Conservation (phyloP, 2,888 invertebrate genomes). For the Scrobipalpa costella region DNA sequence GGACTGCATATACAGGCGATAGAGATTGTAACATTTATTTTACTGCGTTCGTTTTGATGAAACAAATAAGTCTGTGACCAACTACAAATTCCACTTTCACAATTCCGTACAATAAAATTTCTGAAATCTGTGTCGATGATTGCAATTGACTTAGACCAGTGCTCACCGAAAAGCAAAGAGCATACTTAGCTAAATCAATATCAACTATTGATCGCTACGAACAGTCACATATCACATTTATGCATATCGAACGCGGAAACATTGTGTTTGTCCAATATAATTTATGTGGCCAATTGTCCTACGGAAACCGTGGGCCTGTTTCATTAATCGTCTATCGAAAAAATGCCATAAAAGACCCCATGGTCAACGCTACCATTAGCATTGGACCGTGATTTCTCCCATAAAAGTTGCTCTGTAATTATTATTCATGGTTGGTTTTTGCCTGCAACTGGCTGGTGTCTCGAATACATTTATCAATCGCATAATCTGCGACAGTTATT, state of each 20-base stretch:
- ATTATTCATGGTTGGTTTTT: constrained; percentile 69
- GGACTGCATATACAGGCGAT: too few species aligned
- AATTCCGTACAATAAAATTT: neutral
- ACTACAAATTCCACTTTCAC: too few species aligned
- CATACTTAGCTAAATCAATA: neutral
- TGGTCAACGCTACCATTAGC: constrained; percentile 66
- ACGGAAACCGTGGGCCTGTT: constrained; percentile 73
- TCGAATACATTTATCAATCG: constrained; percentile 71
- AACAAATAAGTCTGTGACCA: too few species aligned
- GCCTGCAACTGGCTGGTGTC: constrained; percentile 60
- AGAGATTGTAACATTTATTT: too few species aligned
- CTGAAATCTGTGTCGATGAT: too few species aligned
- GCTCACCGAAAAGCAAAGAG: neutral
- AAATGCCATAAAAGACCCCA: constrained; percentile 60
- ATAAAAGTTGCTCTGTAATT: constrained; percentile 57
- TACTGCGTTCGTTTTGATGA: too few species aligned
- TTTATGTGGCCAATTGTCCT: constrained; percentile 73
- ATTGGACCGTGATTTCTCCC: constrained; percentile 62
- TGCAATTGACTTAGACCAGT: neutral
- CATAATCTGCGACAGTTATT: constrained; percentile 75
- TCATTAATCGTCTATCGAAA: constrained; percentile 71
- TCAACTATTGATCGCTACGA: constrained; percentile 1
- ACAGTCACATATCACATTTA: constrained; percentile 34
- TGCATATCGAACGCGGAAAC: constrained; percentile 59
- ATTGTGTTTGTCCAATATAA: constrained; percentile 69